phyloP scores from a whole-genome alignment of 2,113 vertebrate species.

The Anolis carolinensis region DNA sequence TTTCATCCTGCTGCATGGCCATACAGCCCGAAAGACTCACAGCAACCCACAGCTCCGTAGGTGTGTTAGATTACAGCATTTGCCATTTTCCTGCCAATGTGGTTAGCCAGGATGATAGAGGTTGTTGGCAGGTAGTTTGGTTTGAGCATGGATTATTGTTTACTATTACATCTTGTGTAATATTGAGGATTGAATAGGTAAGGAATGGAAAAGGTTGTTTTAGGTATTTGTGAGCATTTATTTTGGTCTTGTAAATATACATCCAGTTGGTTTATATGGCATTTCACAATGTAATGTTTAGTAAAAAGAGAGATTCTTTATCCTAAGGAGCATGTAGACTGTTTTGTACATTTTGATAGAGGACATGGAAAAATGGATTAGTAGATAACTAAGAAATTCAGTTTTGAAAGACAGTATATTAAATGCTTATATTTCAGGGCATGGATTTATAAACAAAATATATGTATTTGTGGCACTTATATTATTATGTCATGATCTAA shows the following conservation, averaged over 20 bases:
- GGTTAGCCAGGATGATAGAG: background rate
- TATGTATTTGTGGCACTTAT: background rate
- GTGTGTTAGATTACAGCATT: background rate
- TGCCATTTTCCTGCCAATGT: background rate
- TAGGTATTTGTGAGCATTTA: background rate
- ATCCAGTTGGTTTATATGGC: background rate
- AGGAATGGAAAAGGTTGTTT: background rate
- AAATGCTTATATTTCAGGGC: background rate
- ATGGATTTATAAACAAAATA: background rate
- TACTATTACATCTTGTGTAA: background rate
- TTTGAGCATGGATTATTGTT: background rate
- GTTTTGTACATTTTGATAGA: background rate
- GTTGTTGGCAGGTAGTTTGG: too few species aligned
- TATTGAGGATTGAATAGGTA: background rate
- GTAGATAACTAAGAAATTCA: background rate
- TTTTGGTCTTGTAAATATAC: background rate
- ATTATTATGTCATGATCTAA: background rate
- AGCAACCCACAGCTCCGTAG: too few species aligned
- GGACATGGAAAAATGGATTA: background rate
- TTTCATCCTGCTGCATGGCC: background rate
- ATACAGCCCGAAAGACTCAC: too few species aligned
- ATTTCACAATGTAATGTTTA: background rate
- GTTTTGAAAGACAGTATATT: background rate
- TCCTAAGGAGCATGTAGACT: background rate
- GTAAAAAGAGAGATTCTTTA: background rate